Evolutionary conservation across 2,888 invertebrate species (phyloP), one percentile per base, ranked within the genome.

Genomic region (Meliscaeva auricollis): DNA sequence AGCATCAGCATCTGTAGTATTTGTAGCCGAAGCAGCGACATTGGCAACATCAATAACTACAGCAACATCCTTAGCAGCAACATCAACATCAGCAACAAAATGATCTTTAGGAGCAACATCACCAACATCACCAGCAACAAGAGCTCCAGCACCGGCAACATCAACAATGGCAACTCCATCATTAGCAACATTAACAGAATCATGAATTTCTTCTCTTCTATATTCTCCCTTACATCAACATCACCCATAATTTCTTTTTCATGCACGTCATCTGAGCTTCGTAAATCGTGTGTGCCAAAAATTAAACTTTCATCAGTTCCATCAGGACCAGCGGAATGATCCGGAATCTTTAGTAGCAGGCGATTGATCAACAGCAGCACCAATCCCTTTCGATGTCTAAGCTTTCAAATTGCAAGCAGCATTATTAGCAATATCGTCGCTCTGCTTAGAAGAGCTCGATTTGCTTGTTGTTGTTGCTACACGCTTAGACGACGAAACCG

Each of bases 381-480:
- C 2, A 13, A 41, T 41, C 11, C 38, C 38, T 41, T 41, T 41
- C 38, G 9, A 26, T 26, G 26, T 41, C 38, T 2, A 11, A 41
- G 38, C 38, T 41, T 41, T 41, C 38, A 41, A 8, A 41, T 11
- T 41, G 38, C 38, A 41, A 9, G 38, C 3, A 41, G 38, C 38
- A 9, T 41, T 41, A 41, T 26, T 26, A 38, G 46, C 46, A 46
- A 46, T n/a, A 17, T 46, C 46, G 15, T 17, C 5, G 9, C 17
- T 46, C 46, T 46, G 46, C 46, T 13, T 15, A 17, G 46, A 15
- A 46, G 46, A 46, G 46, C n/a, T 46, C 17, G 17, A 46, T n/a
- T 46, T 46, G 17, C 46, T 46, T n/a, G n/a, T n/a, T 46, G 46
- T 41, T 41, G 38, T 41, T 41, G 8, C 26, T 26, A 2, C 26